A percentile compares a stretch with the other conserved stretches of the same genome.
phyloP scores from a whole-genome alignment of 2,797 vertebrate species.

The Falco novaeseelandiae region DNA sequence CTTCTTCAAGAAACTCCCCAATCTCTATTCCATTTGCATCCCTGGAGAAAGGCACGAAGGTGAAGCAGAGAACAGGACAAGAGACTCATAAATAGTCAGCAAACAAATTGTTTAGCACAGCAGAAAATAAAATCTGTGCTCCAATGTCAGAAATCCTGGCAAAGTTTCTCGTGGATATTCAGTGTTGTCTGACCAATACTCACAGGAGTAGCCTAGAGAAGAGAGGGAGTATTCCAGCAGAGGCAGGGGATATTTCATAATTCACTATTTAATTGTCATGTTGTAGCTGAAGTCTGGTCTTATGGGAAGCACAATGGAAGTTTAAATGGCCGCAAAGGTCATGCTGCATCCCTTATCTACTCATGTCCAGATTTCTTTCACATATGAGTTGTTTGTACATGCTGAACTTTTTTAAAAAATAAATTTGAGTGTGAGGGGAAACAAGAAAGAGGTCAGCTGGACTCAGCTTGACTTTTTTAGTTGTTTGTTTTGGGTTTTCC shows the following conservation, averaged over 20 bases:
- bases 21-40: background rate
- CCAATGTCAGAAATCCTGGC: background rate
- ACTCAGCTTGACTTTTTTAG: background rate
- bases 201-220: background rate
- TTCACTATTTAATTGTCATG: slow-evolving; percentile 37
- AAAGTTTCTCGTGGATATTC: background rate
- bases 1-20: background rate
- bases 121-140: background rate
- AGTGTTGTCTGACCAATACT: background rate
- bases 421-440: background rate
- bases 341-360: background rate
- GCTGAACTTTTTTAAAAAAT: background rate
- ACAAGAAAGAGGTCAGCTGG: slow-evolving; percentile 19
- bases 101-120: background rate
- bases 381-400: background rate
- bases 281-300: background rate
- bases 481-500: too few species aligned
- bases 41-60: background rate
- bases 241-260: background rate
- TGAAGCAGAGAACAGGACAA: background rate
- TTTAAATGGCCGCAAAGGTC: slow-evolving; percentile 24
- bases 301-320: slow-evolving; percentile 6
- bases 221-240: background rate
- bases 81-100: background rate
- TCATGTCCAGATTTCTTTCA: slow-evolving; percentile 7